phyloP scores from a whole-genome alignment of 2,888 invertebrate species.

The Agrilus mali region DNA sequence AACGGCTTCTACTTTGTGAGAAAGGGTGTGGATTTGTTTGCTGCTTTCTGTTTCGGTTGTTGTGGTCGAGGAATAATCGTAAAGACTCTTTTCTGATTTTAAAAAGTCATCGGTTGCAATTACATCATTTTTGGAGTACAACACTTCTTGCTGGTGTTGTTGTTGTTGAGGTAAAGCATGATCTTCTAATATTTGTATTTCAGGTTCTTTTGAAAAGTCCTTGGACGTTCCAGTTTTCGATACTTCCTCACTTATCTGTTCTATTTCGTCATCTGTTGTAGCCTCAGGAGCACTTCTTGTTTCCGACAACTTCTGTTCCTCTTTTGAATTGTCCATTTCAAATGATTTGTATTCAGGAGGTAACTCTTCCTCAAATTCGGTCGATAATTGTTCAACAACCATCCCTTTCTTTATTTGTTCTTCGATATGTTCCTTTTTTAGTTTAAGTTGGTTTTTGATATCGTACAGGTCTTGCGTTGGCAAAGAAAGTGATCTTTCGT shows the following conservation, averaged over 20 bases:
- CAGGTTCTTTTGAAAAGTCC: background rate
- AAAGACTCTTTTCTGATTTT: too few relatives aligned
- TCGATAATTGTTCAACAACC: slow-evolving; percentile 38
- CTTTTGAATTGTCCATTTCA: slow-evolving; percentile 14
- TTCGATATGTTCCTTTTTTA: slow-evolving; percentile 46
- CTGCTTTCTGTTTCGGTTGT: too few relatives aligned
- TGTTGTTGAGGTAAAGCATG: background rate
- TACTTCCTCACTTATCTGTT: background rate
- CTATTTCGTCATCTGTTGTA: background rate
- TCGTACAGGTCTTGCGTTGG: slow-evolving; percentile 39
- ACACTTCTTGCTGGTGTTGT: background rate
- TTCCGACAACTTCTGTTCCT: slow-evolving; percentile 16
- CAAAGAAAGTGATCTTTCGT: slow-evolving; percentile 37
- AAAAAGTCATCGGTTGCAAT: too few relatives aligned
- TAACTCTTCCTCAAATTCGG: slow-evolving; percentile 36
- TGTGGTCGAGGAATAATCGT: too few relatives aligned
- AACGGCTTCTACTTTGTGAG: background rate
- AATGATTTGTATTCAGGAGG: slow-evolving; percentile 37
- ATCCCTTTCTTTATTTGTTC: slow-evolving; percentile 47
- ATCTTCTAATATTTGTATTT: background rate
- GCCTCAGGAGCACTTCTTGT: slow-evolving; percentile 14
- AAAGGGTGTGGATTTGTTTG: too few relatives aligned
- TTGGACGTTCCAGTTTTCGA: background rate
- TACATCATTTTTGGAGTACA: background rate
- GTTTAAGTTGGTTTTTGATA: slow-evolving; percentile 39